A percentile compares a stretch with the other conserved stretches of the same genome.
Evolutionary conservation across 1,140 invertebrate genomes (phyloP).

Genomic region (Rhysida immarginata): DNA sequence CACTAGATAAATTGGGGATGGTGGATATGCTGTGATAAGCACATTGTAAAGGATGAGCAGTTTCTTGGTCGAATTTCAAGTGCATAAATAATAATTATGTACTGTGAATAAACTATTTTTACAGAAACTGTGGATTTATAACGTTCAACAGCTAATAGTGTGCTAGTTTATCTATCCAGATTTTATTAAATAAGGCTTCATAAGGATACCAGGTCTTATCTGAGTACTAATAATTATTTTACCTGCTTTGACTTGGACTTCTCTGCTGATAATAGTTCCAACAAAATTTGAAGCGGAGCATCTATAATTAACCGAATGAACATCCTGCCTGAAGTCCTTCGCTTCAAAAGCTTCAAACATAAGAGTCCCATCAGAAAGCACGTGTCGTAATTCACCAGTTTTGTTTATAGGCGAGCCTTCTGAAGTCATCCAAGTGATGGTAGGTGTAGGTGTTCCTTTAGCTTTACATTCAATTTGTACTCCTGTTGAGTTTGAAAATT

Average conservation of each 20-base stretch:
- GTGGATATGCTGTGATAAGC: too few species aligned
- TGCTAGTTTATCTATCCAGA: too few species aligned
- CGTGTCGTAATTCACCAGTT: conserved; percentile 33
- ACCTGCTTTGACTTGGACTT: conserved; percentile 31
- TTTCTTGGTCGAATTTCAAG: too few species aligned
- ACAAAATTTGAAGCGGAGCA: conserved; percentile 29
- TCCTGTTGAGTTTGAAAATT: conserved; percentile 2
- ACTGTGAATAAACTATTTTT: too few species aligned
- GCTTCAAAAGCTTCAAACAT: conserved; percentile 29
- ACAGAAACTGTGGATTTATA: too few species aligned
- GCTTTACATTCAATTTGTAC: background rate
- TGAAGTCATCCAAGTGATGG: conserved; percentile 27
- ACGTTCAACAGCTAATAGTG: too few species aligned
- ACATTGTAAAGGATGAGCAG: too few species aligned
- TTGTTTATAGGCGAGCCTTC: conserved; percentile 47
- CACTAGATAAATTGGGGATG: too few species aligned
- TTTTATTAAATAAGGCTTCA: too few species aligned
- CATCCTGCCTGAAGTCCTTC: conserved; percentile 20
- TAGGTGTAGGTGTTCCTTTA: background rate
- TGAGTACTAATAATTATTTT: conserved; percentile 8
- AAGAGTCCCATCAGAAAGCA: conserved; percentile 31
- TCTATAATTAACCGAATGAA: conserved; percentile 26
- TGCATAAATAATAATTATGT: too few species aligned
- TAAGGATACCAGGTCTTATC: too few species aligned
- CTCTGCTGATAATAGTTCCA: conserved; percentile 29